Evolutionary conservation across 2,797 vertebrate genomes (phyloP).

Genomic region (Eulemur albifrons): DNA sequence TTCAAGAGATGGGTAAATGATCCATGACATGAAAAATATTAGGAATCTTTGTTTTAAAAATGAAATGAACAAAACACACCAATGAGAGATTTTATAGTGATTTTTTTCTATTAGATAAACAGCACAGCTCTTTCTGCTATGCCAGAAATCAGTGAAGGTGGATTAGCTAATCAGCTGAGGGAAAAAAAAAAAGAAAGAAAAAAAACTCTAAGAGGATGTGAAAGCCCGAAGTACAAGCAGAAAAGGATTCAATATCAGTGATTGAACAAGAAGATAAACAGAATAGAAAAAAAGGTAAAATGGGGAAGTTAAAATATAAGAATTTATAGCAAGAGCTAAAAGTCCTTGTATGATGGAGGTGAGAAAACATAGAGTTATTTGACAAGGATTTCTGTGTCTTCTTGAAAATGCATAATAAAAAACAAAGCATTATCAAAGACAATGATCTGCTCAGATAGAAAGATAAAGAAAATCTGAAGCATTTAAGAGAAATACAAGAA

Average conservation of each 20-base stretch:
- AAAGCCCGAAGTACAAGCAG: background rate
- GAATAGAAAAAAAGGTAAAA: background rate
- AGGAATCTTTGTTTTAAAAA: background rate
- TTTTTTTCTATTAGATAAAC: background rate
- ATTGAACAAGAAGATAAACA: background rate
- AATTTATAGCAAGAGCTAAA: background rate
- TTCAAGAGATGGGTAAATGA: background rate
- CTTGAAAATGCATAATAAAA: background rate
- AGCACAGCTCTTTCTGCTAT: background rate
- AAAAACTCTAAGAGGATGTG: background rate
- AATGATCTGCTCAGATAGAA: background rate
- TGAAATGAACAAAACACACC: background rate
- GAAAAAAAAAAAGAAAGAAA: background rate
- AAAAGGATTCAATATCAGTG: background rate
- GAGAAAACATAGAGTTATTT: background rate
- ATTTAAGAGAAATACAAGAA: background rate
- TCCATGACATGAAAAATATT: background rate
- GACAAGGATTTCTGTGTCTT: background rate
- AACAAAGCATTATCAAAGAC: background rate
- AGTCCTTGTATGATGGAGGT: background rate
- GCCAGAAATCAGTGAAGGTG: background rate
- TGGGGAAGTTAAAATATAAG: background rate
- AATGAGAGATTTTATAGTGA: background rate
- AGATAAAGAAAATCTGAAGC: background rate
- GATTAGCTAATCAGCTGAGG: background rate